phyloP scores from a whole-genome alignment of 2,113 vertebrate species.

The Notothenia rossii region DNA sequence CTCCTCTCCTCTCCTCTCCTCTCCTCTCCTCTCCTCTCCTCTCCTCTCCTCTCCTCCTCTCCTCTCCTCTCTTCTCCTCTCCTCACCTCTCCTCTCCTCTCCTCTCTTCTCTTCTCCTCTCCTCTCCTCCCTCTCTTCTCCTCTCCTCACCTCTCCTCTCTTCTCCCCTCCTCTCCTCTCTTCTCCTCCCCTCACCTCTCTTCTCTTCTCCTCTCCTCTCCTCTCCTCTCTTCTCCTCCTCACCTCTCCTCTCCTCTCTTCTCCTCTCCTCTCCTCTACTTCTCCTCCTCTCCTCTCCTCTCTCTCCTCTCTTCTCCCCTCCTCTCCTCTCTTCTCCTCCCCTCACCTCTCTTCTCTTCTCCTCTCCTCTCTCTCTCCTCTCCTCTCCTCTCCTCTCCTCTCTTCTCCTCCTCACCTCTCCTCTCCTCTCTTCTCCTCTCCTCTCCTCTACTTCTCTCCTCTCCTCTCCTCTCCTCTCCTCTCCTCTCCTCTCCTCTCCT shows the following conservation, averaged over 20 bases:
- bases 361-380: background rate
- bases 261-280: background rate
- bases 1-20: background rate
- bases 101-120: background rate
- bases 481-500: background rate
- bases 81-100: background rate
- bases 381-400: too few relatives aligned
- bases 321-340: too few relatives aligned
- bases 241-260: background rate
- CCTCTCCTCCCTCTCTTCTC: background rate
- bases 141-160: too few relatives aligned
- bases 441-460: too few relatives aligned
- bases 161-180: background rate
- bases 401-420: background rate
- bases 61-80: background rate
- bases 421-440: background rate
- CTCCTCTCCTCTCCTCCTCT: background rate
- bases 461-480: too few relatives aligned
- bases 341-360: background rate
- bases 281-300: background rate
- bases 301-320: too few relatives aligned
- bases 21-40: too few relatives aligned
- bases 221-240: too few relatives aligned
- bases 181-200: background rate
- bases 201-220: background rate